Evolutionary conservation across 2,113 vertebrate species (phyloP).

Genomic region (Microcebus murinus): DNA sequence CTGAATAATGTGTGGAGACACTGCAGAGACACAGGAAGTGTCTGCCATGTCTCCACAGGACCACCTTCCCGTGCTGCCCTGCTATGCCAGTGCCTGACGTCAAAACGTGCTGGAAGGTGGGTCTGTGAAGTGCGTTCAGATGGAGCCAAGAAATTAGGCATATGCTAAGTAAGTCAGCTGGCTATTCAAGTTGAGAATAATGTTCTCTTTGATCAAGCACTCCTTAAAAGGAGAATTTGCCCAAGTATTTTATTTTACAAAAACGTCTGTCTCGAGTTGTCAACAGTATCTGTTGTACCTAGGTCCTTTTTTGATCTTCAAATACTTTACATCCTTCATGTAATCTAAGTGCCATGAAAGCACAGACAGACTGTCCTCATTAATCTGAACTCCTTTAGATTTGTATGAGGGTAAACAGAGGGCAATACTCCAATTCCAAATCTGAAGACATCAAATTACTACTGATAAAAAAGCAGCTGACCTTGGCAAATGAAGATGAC

Average conservation of each 20-base stretch:
- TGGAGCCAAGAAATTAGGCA: not conserved
- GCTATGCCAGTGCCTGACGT: not conserved
- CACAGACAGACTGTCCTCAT: not conserved
- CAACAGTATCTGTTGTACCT: not conserved
- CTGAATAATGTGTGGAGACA: not conserved
- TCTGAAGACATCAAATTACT: not conserved
- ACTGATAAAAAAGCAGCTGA: not conserved
- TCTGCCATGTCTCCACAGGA: not conserved
- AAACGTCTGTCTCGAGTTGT: not conserved
- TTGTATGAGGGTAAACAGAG: not conserved
- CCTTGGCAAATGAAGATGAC: not conserved
- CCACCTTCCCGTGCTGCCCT: not conserved
- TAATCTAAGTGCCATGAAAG: not conserved
- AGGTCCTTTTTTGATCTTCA: not conserved
- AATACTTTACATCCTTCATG: not conserved
- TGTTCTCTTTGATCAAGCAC: conserved; percentile 8
- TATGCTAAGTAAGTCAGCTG: not conserved
- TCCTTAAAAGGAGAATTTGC: not conserved
- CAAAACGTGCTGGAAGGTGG: not conserved
- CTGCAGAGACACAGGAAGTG: not conserved
- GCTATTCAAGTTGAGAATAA: not conserved
- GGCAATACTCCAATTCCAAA: not conserved
- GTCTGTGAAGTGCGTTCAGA: not conserved
- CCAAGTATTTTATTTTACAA: not conserved
- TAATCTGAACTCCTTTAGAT: not conserved